Evolutionary conservation across 2,888 invertebrate species (phyloP).

Genomic region (Bibio marci): DNA sequence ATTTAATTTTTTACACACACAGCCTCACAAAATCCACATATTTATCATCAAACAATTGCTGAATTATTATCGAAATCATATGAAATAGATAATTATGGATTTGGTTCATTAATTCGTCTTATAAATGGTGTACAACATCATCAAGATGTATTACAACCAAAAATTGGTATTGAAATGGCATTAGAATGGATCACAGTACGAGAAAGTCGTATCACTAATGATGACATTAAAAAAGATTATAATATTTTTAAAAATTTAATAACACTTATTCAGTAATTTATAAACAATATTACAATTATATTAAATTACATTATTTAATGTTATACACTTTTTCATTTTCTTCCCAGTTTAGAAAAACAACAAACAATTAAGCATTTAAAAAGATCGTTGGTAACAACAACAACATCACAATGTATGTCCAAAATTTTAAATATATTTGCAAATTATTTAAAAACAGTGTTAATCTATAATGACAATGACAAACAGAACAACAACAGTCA

Average conservation of each 20-base stretch:
- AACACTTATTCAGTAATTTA: slow-evolving; percentile 22
- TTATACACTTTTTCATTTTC: neutral
- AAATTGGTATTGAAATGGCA: slow-evolving; percentile 25
- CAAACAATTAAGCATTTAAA: slow-evolving; percentile 18
- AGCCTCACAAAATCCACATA: slow-evolving; percentile 26
- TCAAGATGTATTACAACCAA: slow-evolving; percentile 23
- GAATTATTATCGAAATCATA: slow-evolving; percentile 22
- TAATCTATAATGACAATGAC: neutral
- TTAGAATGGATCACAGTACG: slow-evolving; percentile 23
- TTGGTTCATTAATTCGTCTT: slow-evolving; percentile 25
- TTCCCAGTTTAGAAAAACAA: slow-evolving; percentile 22
- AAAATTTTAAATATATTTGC: slow-evolving; percentile 25
- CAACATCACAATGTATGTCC: slow-evolving; percentile 22
- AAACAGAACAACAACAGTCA: neutral
- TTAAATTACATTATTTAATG: too few relatives aligned
- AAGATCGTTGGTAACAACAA: slow-evolving; percentile 17
- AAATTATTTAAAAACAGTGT: neutral
- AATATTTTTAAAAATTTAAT: slow-evolving; percentile 33
- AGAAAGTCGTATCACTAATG: slow-evolving; percentile 21
- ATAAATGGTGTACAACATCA: slow-evolving; percentile 24
- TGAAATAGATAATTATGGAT: slow-evolving; percentile 14
- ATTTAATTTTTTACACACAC: slow-evolving; percentile 3
- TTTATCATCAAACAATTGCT: slow-evolving; percentile 28
- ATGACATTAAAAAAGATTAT: slow-evolving; percentile 21
- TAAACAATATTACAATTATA: too few relatives aligned